Evolutionary conservation across 2,888 invertebrate species (phyloP), one percentile per base, ranked within the genome.

Genomic region (Diogma glabrata): DNA sequence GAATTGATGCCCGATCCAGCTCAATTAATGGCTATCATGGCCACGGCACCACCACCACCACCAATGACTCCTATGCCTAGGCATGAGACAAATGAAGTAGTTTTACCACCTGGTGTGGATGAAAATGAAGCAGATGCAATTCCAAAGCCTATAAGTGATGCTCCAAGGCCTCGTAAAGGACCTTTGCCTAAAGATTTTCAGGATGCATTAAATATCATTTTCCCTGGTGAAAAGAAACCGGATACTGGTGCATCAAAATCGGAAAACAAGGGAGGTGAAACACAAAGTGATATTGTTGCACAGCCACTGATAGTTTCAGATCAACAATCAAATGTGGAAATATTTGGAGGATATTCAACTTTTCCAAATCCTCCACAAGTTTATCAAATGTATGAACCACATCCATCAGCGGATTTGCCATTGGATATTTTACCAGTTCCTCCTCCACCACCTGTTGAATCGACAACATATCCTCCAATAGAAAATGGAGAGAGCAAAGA

Each of bases 121-220:
- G 69, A 66, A 54, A 60, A 59, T 12, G 70, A 70, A 53, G 60
- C 61, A 1, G 73, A 74, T 50, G 60, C 67, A 45, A 61, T 66
- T 9, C 66, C 72, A 1, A 70, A 70, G 50, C 70, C 72, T 3
- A 72, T 74, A 49, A 69, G 64, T 1, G 65, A 66, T 20, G 71
- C 67, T 9, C 69, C 71, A 19, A 59, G 69, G 6, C 67, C 72
- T 7, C 65, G 70, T 1, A 72, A 72, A 36, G 71, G 71, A 38
- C 73, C 73, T 20, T 60, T 79, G 19, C 78, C 78, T 1, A 72
- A 75, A 58, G 79, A 79, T 61, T 67, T 79, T 17, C 75, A 77
- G 57, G 77, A 77, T 57, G 78, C 79, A 2, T 63, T 79, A 5
- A 74, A 77, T 54, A 76, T 78, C 12, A 75, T 79, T 52, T 79